Evolutionary conservation across 2,797 vertebrate genomes (phyloP).

Genomic region (Alfaro cultratus): DNA sequence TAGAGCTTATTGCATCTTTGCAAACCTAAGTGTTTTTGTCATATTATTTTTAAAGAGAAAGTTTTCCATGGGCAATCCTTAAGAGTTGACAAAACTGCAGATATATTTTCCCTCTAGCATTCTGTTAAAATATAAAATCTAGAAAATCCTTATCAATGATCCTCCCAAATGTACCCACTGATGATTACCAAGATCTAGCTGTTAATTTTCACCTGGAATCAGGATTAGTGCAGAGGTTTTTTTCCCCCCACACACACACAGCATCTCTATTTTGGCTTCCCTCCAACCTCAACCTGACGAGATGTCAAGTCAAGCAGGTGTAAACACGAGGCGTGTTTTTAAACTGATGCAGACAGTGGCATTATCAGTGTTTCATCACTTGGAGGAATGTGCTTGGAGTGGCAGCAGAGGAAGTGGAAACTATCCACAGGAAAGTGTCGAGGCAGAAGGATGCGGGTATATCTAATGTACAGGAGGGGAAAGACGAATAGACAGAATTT

Average conservation of each 20-base stretch:
- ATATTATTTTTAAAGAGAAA: too few species aligned
- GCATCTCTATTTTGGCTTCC: not conserved
- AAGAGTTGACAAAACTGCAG: not conserved
- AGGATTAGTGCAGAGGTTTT: not conserved
- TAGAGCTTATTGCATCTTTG: too few species aligned
- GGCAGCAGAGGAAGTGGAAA: conserved; percentile 30
- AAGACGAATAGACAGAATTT: not conserved
- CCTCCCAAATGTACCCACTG: too few species aligned
- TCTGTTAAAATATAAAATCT: not conserved
- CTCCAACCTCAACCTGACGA: conserved; percentile 16
- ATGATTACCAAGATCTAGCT: not conserved
- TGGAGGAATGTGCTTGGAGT: conserved; percentile 22
- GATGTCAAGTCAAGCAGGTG: conserved; percentile 23
- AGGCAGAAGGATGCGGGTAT: not conserved
- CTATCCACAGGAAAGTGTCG: not conserved
- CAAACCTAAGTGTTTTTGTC: too few species aligned
- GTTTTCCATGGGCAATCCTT: too few species aligned
- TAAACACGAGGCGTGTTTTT: conserved; percentile 26
- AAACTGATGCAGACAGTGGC: conserved; percentile 41
- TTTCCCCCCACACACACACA: not conserved
- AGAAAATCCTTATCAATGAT: too few species aligned
- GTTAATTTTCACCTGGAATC: not conserved
- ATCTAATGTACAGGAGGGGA: not conserved
- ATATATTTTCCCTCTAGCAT: not conserved
- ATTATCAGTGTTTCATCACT: conserved; percentile 25